Percentiles rank a stretch among this genome's conserved stretches.
Conservation (phyloP, 2,797 vertebrate species). For the Acanthiza pusilla region DNA sequence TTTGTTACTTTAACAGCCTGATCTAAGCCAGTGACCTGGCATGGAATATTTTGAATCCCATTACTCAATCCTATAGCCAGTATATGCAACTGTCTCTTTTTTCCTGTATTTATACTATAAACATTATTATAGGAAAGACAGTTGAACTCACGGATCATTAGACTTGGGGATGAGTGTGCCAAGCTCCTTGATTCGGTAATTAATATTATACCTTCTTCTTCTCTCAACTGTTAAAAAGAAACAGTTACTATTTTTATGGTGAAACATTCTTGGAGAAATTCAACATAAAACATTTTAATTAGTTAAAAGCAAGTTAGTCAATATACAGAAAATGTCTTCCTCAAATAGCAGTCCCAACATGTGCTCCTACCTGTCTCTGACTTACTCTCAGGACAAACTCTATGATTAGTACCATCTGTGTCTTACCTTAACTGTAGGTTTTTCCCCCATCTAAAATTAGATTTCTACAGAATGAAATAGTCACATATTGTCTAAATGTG, state of each 20-base stretch:
- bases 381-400: neutral
- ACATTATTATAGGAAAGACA: constrained; percentile 61
- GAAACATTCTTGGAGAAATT: constrained; percentile 32
- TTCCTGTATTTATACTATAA: constrained; percentile 14
- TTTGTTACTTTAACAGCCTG: neutral
- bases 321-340: neutral
- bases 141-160: constrained; percentile 94
- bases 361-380: neutral
- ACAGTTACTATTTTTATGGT: constrained; percentile 57
- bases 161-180: constrained; percentile 98
- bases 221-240: constrained; percentile 89
- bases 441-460: neutral
- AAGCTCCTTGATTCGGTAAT: constrained; percentile 98
- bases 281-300: neutral
- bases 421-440: neutral
- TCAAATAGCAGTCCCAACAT: neutral
- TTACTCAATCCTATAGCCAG: neutral
- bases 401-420: neutral
- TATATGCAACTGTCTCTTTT: neutral
- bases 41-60: neutral
- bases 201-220: constrained; percentile 97
- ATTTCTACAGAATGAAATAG: neutral
- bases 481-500: neutral
- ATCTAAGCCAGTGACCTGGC: neutral
- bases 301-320: neutral